These are phyloP conservation scores for Cordylochernes scorpioides DNA, from an alignment of 2,888 invertebrate genomes.

Conservation along the genomic window DNA sequence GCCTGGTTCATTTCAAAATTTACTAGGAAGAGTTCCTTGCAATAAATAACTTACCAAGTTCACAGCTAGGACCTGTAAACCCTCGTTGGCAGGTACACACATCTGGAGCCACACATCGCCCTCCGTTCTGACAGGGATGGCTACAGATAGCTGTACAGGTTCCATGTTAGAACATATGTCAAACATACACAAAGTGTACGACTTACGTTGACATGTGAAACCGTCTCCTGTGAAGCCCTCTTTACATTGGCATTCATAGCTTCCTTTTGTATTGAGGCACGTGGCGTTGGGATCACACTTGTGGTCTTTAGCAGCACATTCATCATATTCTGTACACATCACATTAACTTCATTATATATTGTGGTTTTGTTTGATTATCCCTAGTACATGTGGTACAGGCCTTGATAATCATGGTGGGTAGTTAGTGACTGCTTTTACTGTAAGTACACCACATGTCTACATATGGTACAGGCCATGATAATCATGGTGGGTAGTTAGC, in stretches of 20 bases:
- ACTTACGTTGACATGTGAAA: slow-evolving; percentile 47
- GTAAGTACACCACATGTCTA: too few relatives aligned
- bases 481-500: too few relatives aligned
- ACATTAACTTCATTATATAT: too few relatives aligned
- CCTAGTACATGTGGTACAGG: too few relatives aligned
- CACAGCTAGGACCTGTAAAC: slow-evolving; percentile 53
- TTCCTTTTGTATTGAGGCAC: slow-evolving; percentile 50
- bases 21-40: too few relatives aligned
- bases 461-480: too few relatives aligned
- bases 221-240: slow-evolving; percentile 50
- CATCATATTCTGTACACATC: slow-evolving; percentile 49
- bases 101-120: slow-evolving; percentile 45
- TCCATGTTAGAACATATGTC: neutral
- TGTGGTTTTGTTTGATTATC: too few relatives aligned
- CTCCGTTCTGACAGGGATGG: slow-evolving; percentile 54
- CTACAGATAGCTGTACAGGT: slow-evolving; percentile 42
- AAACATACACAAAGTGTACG: neutral
- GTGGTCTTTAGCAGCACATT: slow-evolving; percentile 42
- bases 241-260: slow-evolving; percentile 41
- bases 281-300: slow-evolving; percentile 44
- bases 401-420: too few relatives aligned
- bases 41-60: slow-evolving; percentile 27
- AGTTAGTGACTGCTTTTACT: too few relatives aligned
- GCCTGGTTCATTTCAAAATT: neutral
- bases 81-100: slow-evolving; percentile 51